Percentiles rank a stretch among this genome's conserved stretches.
phyloP scores from a whole-genome alignment of 1,140 invertebrate genomes.

The Brachionus paranguensis region DNA sequence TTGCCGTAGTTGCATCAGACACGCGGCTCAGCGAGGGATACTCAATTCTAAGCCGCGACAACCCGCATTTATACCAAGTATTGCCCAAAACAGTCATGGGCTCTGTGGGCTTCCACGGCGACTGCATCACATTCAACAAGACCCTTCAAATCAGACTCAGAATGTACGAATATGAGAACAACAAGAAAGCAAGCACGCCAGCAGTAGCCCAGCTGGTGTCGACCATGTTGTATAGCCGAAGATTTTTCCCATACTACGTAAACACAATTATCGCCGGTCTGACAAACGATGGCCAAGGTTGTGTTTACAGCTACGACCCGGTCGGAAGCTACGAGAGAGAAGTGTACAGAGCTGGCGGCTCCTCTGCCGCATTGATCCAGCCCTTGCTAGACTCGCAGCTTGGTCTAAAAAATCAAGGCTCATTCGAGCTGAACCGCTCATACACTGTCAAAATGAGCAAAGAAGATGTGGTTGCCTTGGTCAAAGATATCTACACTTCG shows the following conservation, averaged over 20 bases:
- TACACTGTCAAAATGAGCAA: slow-evolving; percentile 48
- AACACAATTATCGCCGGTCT: slow-evolving; percentile 85
- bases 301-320: slow-evolving; percentile 90
- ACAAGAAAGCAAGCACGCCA: slow-evolving; percentile 81
- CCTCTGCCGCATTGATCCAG: slow-evolving; percentile 58
- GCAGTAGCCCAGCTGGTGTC: slow-evolving; percentile 91
- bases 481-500: slow-evolving; percentile 92
- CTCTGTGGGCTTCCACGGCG: slow-evolving; percentile 30
- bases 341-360: slow-evolving; percentile 75
- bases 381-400: slow-evolving; percentile 61
- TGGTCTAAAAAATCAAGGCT: slow-evolving; percentile 69
- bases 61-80: slow-evolving; percentile 61
- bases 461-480: slow-evolving; percentile 73
- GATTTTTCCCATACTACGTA: slow-evolving; percentile 98
- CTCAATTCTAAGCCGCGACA: slow-evolving; percentile 77
- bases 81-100: slow-evolving; percentile 44
- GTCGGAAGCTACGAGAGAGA: slow-evolving; percentile 82
- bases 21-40: slow-evolving; percentile 85
- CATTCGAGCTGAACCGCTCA: slow-evolving; percentile 48
- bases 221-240: slow-evolving; percentile 86
- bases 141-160: slow-evolving; percentile 34
- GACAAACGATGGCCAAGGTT: slow-evolving; percentile 70
- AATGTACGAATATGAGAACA: slow-evolving; percentile 90
- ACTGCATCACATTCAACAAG: slow-evolving; percentile 63
- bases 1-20: slow-evolving; percentile 78